These are phyloP conservation scores for Caenorhabditis sp. DNA, from an alignment of 2,888 invertebrate genomes.

Conservation along the genomic window DNA sequence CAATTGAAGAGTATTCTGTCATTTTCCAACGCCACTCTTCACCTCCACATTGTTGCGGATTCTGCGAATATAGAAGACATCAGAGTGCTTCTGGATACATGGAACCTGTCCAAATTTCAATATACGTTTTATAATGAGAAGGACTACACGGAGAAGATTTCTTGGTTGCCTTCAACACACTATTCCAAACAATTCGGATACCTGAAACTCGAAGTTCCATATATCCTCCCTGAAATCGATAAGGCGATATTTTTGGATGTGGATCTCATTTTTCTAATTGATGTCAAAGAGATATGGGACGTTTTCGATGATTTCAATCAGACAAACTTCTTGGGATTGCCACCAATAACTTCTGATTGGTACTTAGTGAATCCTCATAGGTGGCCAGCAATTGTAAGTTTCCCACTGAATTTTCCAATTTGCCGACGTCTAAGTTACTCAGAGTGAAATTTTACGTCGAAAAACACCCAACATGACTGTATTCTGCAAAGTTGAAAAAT, in stretches of 20 bases:
- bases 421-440: too few relatives aligned
- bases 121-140: neutral
- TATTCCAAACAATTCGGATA: neutral
- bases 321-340: neutral
- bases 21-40: neutral
- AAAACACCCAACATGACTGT: too few relatives aligned
- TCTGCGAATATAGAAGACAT: neutral
- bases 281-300: slow-evolving; percentile 3
- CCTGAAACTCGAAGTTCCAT: neutral
- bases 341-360: neutral
- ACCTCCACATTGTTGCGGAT: neutral
- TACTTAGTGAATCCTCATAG: neutral
- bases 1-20: neutral
- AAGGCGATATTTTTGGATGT: neutral
- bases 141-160: neutral
- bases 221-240: neutral
- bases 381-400: neutral
- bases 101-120: neutral
- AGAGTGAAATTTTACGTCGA: too few relatives aligned
- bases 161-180: neutral
- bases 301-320: neutral
- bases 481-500: too few relatives aligned
- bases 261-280: neutral
- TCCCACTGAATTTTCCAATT: neutral
- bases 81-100: neutral